Conservation (phyloP, 2,888 invertebrate species). For the Ormyrus pomaceus region DNA sequence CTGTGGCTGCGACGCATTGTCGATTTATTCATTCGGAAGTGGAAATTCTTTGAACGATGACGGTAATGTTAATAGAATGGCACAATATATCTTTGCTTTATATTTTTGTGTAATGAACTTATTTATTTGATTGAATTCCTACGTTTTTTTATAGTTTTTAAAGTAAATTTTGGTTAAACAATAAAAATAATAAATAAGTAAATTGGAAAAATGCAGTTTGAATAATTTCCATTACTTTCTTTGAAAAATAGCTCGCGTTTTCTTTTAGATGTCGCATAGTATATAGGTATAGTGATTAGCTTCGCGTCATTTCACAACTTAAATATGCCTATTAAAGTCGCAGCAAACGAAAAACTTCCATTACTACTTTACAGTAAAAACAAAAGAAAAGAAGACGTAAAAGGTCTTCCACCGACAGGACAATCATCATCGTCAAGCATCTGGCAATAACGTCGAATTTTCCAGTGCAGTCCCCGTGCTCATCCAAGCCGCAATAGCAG, state of each 20-base stretch:
- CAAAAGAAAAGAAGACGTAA: no score
- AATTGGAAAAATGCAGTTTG: background rate
- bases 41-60: background rate
- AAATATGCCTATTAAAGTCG: no score
- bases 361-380: no score
- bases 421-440: slow-evolving; percentile 2
- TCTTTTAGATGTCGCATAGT: no score
- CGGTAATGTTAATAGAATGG: slow-evolving; percentile 11
- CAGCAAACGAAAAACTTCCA: no score
- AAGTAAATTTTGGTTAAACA: background rate
- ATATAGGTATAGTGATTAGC: no score
- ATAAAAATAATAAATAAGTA: background rate
- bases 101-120: slow-evolving; percentile 16
- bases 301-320: no score
- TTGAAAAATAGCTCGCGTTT: no score
- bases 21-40: no score
- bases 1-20: background rate
- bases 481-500: slow-evolving; percentile 17
- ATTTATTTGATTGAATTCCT: background rate
- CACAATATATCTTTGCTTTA: background rate
- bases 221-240: no score
- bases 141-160: no score
- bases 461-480: background rate
- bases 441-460: slow-evolving; percentile 13
- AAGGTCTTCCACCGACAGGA: slow-evolving; percentile 2